Conservation (phyloP, 1,140 invertebrate species). For the Pogonus chalceus region DNA sequence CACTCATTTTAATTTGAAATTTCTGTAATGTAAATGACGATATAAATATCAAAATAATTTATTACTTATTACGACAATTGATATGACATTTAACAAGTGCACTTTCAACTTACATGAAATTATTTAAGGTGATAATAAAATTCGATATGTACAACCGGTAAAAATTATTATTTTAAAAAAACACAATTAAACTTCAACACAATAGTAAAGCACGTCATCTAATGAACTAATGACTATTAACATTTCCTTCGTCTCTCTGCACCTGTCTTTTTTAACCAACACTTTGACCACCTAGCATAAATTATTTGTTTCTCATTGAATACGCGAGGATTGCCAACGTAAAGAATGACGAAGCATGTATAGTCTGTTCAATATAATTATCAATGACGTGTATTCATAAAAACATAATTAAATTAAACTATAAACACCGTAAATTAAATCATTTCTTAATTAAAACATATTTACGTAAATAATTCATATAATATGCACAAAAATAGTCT, state of each 20-base stretch:
- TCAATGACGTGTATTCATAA: too few species aligned
- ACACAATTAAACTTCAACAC: neutral
- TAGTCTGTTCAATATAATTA: too few species aligned
- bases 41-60: neutral
- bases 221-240: constrained; percentile 5
- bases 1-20: constrained; percentile 4
- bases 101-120: neutral
- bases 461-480: too few species aligned
- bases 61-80: neutral
- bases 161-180: neutral
- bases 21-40: neutral
- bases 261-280: too few species aligned
- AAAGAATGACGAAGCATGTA: too few species aligned
- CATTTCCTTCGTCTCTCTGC: neutral
- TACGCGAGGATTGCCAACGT: too few species aligned
- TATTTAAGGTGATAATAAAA: neutral
- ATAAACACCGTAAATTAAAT: too few species aligned
- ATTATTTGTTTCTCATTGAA: too few species aligned
- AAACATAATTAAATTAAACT: too few species aligned
- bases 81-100: neutral
- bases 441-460: too few species aligned
- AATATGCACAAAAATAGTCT: too few species aligned
- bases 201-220: neutral
- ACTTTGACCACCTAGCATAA: too few species aligned
- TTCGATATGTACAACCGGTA: neutral